Percentiles rank a stretch among this genome's conserved stretches.
phyloP scores from a whole-genome alignment of 2,888 invertebrate genomes.

The Mactromeris polynyma region DNA sequence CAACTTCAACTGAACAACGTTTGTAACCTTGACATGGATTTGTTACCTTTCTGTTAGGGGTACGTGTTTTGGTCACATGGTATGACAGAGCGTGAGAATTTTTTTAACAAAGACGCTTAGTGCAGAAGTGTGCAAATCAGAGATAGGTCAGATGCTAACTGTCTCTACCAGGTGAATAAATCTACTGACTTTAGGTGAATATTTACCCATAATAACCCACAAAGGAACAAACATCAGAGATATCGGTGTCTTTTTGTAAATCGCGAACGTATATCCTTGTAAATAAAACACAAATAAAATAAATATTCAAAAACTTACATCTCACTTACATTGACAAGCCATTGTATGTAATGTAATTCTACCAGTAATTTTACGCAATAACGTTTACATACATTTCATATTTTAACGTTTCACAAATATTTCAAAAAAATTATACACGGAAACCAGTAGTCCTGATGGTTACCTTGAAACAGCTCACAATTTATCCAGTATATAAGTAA shows the following conservation, averaged over 20 bases:
- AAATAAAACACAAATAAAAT: background rate
- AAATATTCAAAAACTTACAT: background rate
- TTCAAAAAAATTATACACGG: no score
- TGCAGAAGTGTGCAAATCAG: background rate
- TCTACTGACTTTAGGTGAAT: constrained; percentile 18
- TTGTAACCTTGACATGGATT: no score
- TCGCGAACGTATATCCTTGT: constrained; percentile 53
- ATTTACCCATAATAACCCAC: constrained; percentile 59
- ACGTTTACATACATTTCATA: no score
- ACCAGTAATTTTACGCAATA: no score
- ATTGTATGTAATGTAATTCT: no score
- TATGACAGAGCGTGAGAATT: background rate
- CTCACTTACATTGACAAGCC: no score
- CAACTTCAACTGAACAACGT: no score
- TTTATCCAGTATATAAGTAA: no score
- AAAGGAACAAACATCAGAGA: constrained; percentile 59
- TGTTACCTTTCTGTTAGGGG: background rate
- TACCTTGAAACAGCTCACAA: no score
- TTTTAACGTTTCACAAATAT: no score
- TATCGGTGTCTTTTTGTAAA: constrained; percentile 50
- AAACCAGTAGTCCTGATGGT: no score
- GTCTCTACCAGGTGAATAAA: background rate
- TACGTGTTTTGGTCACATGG: background rate
- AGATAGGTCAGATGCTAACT: background rate
- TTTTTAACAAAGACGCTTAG: background rate